phyloP scores from a whole-genome alignment of 1,140 invertebrate genomes.

The Gryon sp. region DNA sequence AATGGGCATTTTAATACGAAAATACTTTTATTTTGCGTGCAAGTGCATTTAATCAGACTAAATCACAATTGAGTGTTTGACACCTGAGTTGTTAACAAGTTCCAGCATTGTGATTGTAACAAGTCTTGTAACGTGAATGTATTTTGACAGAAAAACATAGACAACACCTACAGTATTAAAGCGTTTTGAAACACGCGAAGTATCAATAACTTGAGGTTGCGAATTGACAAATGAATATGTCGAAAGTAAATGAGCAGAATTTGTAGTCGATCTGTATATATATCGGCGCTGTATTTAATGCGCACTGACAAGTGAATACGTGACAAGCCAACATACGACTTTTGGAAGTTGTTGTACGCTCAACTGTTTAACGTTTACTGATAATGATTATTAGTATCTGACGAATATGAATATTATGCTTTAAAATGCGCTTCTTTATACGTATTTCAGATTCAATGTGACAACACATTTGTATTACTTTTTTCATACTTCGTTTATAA shows the following conservation, averaged over 20 bases:
- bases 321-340: slow-evolving; percentile 24
- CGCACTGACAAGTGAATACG: slow-evolving; percentile 12
- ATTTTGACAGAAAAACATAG: slow-evolving; percentile 1
- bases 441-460: too few relatives aligned
- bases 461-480: background rate
- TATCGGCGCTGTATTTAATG: slow-evolving; percentile 9
- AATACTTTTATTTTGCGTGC: too few relatives aligned
- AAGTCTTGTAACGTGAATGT: slow-evolving; percentile 5
- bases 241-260: slow-evolving; percentile 14
- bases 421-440: too few relatives aligned
- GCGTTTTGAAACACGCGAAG: slow-evolving; percentile 5
- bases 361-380: slow-evolving; percentile 3
- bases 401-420: too few relatives aligned
- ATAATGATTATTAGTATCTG: background rate
- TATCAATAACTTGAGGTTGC: slow-evolving; percentile 27
- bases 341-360: slow-evolving; percentile 5
- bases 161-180: background rate
- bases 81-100: too few relatives aligned
- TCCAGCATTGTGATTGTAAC: too few relatives aligned
- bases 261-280: background rate
- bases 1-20: too few relatives aligned
- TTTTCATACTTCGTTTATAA: too few relatives aligned
- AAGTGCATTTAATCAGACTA: too few relatives aligned
- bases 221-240: slow-evolving; percentile 6
- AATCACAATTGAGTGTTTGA: too few relatives aligned